Evolutionary conservation across 2,113 vertebrate species (phyloP), one percentile per base, ranked within the genome.

Genomic region (Burhinus bistriatus): DNA sequence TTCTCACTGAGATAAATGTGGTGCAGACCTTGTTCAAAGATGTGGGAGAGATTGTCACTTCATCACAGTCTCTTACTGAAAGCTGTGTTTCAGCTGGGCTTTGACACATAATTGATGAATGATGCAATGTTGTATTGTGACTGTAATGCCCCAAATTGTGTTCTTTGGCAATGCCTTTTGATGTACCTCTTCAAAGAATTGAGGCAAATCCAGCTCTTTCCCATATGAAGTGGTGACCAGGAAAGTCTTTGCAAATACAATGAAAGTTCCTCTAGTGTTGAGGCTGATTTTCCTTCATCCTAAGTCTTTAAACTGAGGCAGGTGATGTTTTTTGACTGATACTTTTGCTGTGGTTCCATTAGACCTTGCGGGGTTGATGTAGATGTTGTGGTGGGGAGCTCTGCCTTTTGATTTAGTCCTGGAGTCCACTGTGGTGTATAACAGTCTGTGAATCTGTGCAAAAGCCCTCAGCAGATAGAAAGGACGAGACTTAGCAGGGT

Each of bases 41-140:
- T 84, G 91, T 92, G 92, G 87, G 61, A 1, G 23, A 95, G 75
- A 69, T 89, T 85, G 89, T 95, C 95, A 85, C 91, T 95, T 95
- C 94, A 76, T 95, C 89, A 59, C 27, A 2, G 27, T 7, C 61
- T 61, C 2, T 2, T 65, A 59, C 91, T 87, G 89, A 92, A 68
- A 95, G 83, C 80, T 40, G 36, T 6, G 27, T 71, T 89, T 95
- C 80, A 93, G 51, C 77, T 30, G 86, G 44, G 44, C 57, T 95
- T 72, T 84, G 89, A 90, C 36, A 26, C 38, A 8, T 13, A 47
- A 75, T 16, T 92, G 80, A 87, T 59, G 81, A 34, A 6, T 92
- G 90, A 36, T 29, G 92, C 86, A 90, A 68, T 36, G 83, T 6
- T 59, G 51, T 15, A 9, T 69, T 93, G 83, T 49, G 65, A 23